These are phyloP conservation scores for Dinomys branickii DNA, from an alignment of 2,113 vertebrate species.

Conservation along the genomic window DNA sequence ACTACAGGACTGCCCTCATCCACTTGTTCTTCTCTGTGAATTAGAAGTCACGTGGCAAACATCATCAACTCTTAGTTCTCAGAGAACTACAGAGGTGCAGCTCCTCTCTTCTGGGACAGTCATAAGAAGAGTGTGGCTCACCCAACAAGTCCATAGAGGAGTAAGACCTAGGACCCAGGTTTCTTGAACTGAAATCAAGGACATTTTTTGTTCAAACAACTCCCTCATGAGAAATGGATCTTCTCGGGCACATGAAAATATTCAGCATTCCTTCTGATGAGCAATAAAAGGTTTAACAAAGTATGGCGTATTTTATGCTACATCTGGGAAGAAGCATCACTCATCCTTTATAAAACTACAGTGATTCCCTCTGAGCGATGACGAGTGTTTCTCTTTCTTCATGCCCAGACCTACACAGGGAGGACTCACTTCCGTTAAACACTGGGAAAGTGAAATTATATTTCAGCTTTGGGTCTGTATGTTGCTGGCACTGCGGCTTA, in stretches of 20 bases:
- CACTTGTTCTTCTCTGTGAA: neutral
- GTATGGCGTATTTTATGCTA: conserved; percentile 41
- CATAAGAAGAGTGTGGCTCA: too few relatives aligned
- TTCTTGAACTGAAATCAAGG: conserved; percentile 27
- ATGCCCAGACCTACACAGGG: neutral
- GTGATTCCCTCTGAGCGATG: conserved; percentile 67
- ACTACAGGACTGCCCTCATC: neutral
- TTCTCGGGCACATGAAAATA: conserved; percentile 55
- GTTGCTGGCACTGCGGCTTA: neutral
- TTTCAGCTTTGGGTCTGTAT: neutral
- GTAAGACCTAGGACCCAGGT: neutral
- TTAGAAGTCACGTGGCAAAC: neutral
- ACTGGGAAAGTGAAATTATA: neutral
- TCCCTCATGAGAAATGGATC: conserved; percentile 27
- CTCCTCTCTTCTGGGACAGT: neutral
- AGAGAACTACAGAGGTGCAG: neutral
- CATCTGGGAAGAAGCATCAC: conserved; percentile 25
- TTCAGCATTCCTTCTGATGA: conserved; percentile 55
- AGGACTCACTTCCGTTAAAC: neutral
- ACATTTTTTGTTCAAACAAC: neutral
- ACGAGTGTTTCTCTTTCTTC: conserved; percentile 56
- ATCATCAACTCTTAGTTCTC: neutral
- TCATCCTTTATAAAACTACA: conserved; percentile 61
- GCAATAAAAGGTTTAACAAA: conserved; percentile 63
- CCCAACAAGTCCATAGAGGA: neutral